These are phyloP conservation scores for Batillaria attramentaria DNA, from an alignment of 1,140 invertebrate genomes.

Conservation along the genomic window DNA sequence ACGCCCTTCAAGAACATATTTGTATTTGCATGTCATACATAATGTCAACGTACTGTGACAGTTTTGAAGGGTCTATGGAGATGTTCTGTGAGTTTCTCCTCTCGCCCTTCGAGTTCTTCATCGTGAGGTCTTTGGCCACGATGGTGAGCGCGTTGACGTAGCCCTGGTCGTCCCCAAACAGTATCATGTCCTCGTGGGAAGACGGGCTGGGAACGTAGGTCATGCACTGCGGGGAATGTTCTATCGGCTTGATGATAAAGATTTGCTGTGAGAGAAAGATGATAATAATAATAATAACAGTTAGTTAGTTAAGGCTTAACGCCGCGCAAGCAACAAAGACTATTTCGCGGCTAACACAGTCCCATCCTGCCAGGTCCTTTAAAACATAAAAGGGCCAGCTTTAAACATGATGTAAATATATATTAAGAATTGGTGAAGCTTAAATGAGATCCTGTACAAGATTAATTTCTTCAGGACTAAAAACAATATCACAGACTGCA, in stretches of 20 bases:
- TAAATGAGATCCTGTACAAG: too few species aligned
- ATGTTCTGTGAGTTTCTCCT: slow-evolving; percentile 46
- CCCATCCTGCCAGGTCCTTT: too few species aligned
- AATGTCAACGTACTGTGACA: slow-evolving; percentile 55
- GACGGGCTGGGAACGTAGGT: slow-evolving; percentile 52
- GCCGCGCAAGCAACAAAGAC: too few species aligned
- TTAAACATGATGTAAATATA: too few species aligned
- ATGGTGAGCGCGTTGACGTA: slow-evolving; percentile 67
- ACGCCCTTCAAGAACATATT: not conserved
- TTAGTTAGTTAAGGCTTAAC: too few species aligned
- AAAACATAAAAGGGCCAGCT: too few species aligned
- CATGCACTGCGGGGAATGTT: slow-evolving; percentile 68
- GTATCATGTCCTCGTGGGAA: slow-evolving; percentile 59
- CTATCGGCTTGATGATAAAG: slow-evolving; percentile 67
- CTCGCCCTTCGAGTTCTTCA: slow-evolving; percentile 65
- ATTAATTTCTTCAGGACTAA: too few species aligned
- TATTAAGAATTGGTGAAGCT: too few species aligned
- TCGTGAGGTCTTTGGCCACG: slow-evolving; percentile 65
- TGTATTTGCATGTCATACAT: not conserved
- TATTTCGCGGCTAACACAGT: too few species aligned
- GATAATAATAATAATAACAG: too few species aligned
- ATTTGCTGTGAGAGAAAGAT: slow-evolving; percentile 58
- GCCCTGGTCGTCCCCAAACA: slow-evolving; percentile 70
- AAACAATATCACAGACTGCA: too few species aligned
- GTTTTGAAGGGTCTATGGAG: slow-evolving; percentile 59